Base-by-base conservation (phyloP, 2,888 invertebrate genomes). In the Eristalinus sepulchralis region DNA sequence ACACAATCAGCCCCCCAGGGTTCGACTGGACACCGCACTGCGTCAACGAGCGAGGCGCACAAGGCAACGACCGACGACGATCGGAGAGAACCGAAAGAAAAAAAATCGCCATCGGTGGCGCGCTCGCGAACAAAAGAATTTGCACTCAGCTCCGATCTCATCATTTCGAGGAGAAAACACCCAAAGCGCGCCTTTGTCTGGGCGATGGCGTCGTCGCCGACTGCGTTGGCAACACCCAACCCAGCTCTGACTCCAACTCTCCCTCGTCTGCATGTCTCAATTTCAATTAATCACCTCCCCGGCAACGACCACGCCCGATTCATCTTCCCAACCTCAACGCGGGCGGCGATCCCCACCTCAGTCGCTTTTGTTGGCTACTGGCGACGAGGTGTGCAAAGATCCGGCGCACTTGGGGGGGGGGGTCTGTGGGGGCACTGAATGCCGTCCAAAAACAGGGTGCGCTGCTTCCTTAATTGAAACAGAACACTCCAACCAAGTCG, bases 401-500 rank as follows among this genome's bases (percentile, higher is more conserved):
- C 8, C 47, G 47, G 17, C 47, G 47, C 47, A 47, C 17, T 47
- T 17, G 17, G 17, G 39, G 39, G 39, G 39, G 0, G 11, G 3
- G 13, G 39, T 1, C 47, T 47, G 47, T 17, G 47, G 17, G 17
- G 47, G 47, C 47, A 17, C 47, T 39, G 39, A 47, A 8, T 47
- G 17, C 64, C 64, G 55, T 71, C 47, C 64, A 62, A 78, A 66
- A 83, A 60, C 78, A 75, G 78, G 86, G 86, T 83, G 86, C 75
- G 86, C 62, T 86, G 83, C 75, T 86, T 78, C 86, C 86, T 86
- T 86, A 86, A 86, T 83, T 86, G 86, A 86, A 86, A 83, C 86
- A 86, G 78, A 83, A 83, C 83, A 39, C 63, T 82, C 47, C 17
- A 9, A n/a, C 39, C n/a, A 39, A 13, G 13, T 2, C 39, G 39